These are phyloP conservation scores for Maniola hyperantus DNA, from an alignment of 2,888 invertebrate species.

Conservation along the genomic window DNA sequence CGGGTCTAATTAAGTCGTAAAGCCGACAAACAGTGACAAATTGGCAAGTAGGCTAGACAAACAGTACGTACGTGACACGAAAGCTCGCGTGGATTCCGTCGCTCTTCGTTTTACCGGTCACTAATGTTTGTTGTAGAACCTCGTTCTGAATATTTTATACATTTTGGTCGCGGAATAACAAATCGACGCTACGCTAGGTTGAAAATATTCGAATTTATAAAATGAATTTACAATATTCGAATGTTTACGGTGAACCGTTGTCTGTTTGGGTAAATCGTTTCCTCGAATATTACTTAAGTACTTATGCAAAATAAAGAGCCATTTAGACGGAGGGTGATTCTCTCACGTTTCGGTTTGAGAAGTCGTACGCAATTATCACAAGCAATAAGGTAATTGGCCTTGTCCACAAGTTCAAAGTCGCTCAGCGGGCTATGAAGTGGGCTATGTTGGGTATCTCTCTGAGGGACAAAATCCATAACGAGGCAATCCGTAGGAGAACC, in stretches of 20 bases:
- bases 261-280: background rate
- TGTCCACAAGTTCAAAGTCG: too few relatives aligned
- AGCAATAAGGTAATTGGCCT: too few relatives aligned
- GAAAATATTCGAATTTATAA: slow-evolving; percentile 24
- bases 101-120: slow-evolving; percentile 35
- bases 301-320: too few relatives aligned
- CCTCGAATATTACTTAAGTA: slow-evolving; percentile 4
- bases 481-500: too few relatives aligned
- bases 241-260: slow-evolving; percentile 10
- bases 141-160: slow-evolving; percentile 39
- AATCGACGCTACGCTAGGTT: slow-evolving; percentile 27
- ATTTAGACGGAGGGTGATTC: too few relatives aligned
- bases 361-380: too few relatives aligned
- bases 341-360: too few relatives aligned
- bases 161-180: slow-evolving; percentile 24
- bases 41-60: slow-evolving; percentile 35
- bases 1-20: slow-evolving; percentile 30
- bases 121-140: slow-evolving; percentile 37
- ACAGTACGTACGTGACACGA: slow-evolving; percentile 36
- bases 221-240: slow-evolving; percentile 18
- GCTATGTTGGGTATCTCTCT: too few relatives aligned
- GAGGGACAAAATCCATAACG: too few relatives aligned
- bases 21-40: slow-evolving; percentile 32
- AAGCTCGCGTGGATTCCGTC: slow-evolving; percentile 33
- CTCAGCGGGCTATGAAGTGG: too few relatives aligned